Conservation (phyloP, 1,140 invertebrate genomes). For the Aphelenchoides fujianensis region DNA sequence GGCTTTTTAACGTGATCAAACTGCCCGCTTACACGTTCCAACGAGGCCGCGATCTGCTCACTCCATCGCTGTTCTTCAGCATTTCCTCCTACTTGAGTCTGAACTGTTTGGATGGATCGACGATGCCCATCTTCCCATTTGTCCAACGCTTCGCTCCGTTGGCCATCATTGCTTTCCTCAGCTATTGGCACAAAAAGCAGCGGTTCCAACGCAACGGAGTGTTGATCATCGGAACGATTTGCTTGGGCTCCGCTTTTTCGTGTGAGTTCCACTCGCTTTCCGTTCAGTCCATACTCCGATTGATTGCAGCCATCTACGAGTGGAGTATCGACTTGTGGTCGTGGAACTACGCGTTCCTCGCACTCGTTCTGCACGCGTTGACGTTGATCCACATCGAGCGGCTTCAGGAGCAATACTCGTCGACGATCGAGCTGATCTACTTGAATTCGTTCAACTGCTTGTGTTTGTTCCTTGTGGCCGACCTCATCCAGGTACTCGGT, state of each 20-base stretch:
- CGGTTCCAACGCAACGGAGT: constrained; percentile 23
- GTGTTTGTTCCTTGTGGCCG: constrained; percentile 42
- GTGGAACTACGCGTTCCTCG: constrained; percentile 64
- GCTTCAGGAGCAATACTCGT: constrained; percentile 39
- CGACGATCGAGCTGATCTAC: constrained; percentile 37
- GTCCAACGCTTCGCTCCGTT: constrained; percentile 67
- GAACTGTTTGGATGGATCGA: constrained; percentile 66
- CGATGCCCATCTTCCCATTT: constrained; percentile 68
- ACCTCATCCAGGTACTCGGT: constrained; percentile 61
- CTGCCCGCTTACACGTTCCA: constrained; percentile 63
- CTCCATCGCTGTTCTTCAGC: constrained; percentile 65
- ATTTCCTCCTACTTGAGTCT: constrained; percentile 65
- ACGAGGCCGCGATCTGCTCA: constrained; percentile 61
- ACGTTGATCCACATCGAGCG: constrained; percentile 66
- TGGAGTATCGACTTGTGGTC: constrained; percentile 64
- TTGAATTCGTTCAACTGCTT: constrained; percentile 50
- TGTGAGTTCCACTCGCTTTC: constrained; percentile 22
- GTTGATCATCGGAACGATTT: constrained; percentile 26
- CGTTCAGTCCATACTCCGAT: background rate
- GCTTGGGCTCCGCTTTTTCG: constrained; percentile 39
- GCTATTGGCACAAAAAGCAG: constrained; percentile 61
- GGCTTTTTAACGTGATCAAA: constrained; percentile 28
- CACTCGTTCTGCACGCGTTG: constrained; percentile 65
- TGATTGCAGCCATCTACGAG: constrained; percentile 63
- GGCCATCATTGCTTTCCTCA: constrained; percentile 64